Evolutionary conservation across 2,888 invertebrate genomes (phyloP).

Genomic region (Iselma pallidipennis): DNA sequence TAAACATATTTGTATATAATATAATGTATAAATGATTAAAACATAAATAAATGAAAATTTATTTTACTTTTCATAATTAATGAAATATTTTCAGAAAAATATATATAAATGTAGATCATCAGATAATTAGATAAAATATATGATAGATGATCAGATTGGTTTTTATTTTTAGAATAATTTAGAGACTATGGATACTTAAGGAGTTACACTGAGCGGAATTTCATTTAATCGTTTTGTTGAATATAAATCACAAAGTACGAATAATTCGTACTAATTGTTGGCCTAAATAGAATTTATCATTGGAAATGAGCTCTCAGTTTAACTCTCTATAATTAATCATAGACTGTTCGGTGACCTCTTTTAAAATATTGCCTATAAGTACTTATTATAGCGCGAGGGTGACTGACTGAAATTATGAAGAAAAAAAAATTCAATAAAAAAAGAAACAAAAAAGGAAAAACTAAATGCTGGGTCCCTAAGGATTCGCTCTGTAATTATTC

Average conservation of each 20-base stretch:
- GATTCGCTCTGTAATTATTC: conserved; percentile 43
- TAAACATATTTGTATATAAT: conserved; percentile 34
- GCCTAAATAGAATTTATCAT: conserved; percentile 19
- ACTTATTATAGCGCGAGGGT: conserved; percentile 50
- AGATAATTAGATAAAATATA: conserved; percentile 15
- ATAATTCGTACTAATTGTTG: conserved; percentile 17
- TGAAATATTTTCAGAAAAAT: conserved; percentile 40
- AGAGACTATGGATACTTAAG: conserved; percentile 20
- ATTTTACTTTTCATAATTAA: conserved; percentile 27
- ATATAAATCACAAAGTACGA: neutral
- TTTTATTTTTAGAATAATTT: conserved; percentile 40
- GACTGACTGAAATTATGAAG: conserved; percentile 52
- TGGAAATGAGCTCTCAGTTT: conserved; percentile 26
- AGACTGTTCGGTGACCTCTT: conserved; percentile 44
- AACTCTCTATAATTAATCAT: conserved; percentile 28
- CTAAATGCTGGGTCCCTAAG: conserved; percentile 43
- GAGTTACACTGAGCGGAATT: conserved; percentile 36
- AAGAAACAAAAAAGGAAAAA: conserved; percentile 32
- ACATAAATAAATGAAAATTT: conserved; percentile 14
- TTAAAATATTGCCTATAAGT: conserved; percentile 42
- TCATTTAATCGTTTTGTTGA: neutral
- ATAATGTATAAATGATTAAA: conserved; percentile 23
- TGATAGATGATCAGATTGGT: conserved; percentile 35
- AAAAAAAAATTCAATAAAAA: too few relatives aligned
- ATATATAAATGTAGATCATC: conserved; percentile 32